Percentiles rank a stretch among this genome's conserved stretches.
Evolutionary conservation across 2,113 vertebrate species (phyloP).

Genomic region (Chrysemys picta): DNA sequence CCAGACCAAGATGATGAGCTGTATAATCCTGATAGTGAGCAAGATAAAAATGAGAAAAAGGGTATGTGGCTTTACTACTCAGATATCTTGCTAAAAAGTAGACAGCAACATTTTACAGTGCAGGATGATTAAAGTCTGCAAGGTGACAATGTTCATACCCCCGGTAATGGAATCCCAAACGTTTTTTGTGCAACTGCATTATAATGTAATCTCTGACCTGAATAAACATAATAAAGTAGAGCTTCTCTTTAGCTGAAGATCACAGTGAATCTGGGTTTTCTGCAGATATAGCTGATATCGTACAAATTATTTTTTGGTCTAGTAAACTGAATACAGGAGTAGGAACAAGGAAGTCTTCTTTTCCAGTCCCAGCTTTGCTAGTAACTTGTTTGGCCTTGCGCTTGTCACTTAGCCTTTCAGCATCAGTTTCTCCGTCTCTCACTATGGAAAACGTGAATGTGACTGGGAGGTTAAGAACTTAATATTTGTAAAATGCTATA

Average conservation of each 20-base stretch:
- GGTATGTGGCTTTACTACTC: conserved; percentile 77
- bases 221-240: not conserved
- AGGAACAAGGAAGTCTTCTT: not conserved
- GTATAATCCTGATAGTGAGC: conserved; percentile 95
- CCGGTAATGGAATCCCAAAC: not conserved
- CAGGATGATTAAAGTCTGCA: not conserved
- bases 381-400: not conserved
- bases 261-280: not conserved
- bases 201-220: not conserved
- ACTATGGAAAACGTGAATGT: not conserved
- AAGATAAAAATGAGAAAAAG: conserved; percentile 95
- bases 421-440: not conserved
- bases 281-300: not conserved
- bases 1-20: conserved; percentile 98
- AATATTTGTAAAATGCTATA: not conserved
- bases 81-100: not conserved
- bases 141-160: not conserved
- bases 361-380: not conserved
- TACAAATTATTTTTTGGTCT: not conserved
- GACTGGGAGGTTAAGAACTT: not conserved
- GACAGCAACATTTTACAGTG: not conserved
- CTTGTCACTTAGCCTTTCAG: not conserved
- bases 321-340: not conserved
- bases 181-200: not conserved
- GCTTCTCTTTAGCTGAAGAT: not conserved